Base-by-base conservation (phyloP, 2,888 invertebrate genomes). In the Drosophila neotestacea region DNA sequence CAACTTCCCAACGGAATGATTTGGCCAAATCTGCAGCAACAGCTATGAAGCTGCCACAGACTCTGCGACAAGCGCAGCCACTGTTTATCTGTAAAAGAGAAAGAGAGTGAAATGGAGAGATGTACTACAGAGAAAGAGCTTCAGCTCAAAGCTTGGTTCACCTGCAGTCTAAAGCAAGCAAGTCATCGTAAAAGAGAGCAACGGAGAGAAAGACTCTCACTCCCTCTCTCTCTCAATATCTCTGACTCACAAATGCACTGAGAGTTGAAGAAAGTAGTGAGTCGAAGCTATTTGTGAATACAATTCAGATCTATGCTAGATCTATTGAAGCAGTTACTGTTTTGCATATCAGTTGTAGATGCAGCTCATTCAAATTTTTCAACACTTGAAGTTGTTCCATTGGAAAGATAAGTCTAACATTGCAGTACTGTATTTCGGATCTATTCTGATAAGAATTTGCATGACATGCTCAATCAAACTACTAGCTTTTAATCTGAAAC, bases 1-100 rank as follows among this genome's bases (percentile, higher is more conserved):
- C 79, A 73, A 74, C 89, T 76, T 75, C 63, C 61, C 88, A 86
- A 65, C 88, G 86, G 84, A 85, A 88, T 85, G 88, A 89, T 78
- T 78, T 76, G 76, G 78, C 67, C 80, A 76, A 83, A 78, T 78
- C 83, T 78, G 73, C 86, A 75, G 73, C 68, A 44, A 44, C 32
- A 32, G 64, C 72, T 70, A 32, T 70, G 76, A 85, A 73, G 81
- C 86, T 69, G 59, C 59, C 38, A 58, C 41, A 39, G 41, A 55
- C 46, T 38, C 52, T 13, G 44, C 44, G 46, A 27, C 62, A 47
- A 47, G 22, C 46, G 60, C 64, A 41, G 51, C 28, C 44, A 50
- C 22, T 38, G 42, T 42, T 13, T 39, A 39, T 74, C 61, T 44
- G 42, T 50, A 55, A 70, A 51, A 56, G 51, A 55, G 51, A 50